phyloP scores from a whole-genome alignment of 2,888 invertebrate genomes.

The Aphelenchoides bicaudatus region DNA sequence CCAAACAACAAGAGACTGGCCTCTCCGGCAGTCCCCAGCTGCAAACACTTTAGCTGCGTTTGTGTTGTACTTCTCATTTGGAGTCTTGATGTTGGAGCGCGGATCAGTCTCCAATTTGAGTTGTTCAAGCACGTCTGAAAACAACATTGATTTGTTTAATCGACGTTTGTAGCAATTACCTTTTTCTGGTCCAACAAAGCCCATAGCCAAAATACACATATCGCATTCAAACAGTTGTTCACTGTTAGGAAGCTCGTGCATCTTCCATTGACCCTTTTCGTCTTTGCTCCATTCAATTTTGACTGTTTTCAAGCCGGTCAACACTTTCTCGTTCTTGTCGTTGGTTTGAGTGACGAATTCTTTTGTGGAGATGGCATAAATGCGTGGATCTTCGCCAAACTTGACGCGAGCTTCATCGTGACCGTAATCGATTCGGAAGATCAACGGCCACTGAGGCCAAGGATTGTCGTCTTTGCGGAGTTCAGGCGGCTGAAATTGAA shows the following conservation, averaged over 20 bases:
- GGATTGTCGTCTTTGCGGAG: constrained; percentile 83
- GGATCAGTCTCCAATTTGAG: constrained; percentile 76
- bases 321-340: constrained; percentile 44
- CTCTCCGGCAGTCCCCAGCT: constrained; percentile 66
- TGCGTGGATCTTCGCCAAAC: constrained; percentile 84
- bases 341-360: constrained; percentile 48
- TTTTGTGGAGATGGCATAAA: constrained; percentile 87
- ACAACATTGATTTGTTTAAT: constrained; percentile 3
- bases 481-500: constrained; percentile 83
- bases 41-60: constrained; percentile 72
- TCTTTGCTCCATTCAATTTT: constrained; percentile 90
- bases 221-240: constrained; percentile 76
- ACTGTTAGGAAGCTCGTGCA: constrained; percentile 78
- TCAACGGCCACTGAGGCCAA: constrained; percentile 96
- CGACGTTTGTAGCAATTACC: no score
- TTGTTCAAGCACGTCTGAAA: constrained; percentile 74
- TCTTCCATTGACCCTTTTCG: constrained; percentile 81
- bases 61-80: constrained; percentile 74
- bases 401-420: constrained; percentile 82
- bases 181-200: constrained; percentile 69
- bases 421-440: constrained; percentile 94
- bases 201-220: constrained; percentile 90
- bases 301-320: constrained; percentile 84
- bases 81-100: constrained; percentile 84
- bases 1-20: constrained; percentile 98